phyloP scores from a whole-genome alignment of 2,888 invertebrate genomes.

The Drosophila antonietae region DNA sequence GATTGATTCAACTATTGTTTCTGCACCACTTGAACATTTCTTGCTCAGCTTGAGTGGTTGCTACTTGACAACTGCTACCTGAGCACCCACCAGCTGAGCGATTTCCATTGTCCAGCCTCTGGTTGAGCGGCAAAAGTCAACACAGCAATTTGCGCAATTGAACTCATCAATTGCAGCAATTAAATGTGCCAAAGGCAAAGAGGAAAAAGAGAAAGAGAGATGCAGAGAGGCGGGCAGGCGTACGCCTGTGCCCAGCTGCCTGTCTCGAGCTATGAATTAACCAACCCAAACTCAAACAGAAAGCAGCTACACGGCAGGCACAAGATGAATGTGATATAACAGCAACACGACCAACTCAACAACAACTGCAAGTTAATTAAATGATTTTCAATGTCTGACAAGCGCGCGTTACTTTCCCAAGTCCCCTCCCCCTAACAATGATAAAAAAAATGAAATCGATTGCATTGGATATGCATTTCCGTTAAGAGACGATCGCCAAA shows the following conservation, averaged over 20 bases:
- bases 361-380: conserved; percentile 66
- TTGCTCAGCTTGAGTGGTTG: conserved; percentile 1
- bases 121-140: conserved; percentile 56
- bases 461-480: conserved; percentile 57
- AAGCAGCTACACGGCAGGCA: conserved; percentile 46
- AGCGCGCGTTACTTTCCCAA: conserved; percentile 64
- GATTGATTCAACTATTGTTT: conserved; percentile 7
- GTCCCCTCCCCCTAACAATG: conserved; percentile 38
- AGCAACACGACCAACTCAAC: conserved; percentile 41
- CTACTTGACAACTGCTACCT: conserved; percentile 45
- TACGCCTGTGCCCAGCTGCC: conserved; percentile 18
- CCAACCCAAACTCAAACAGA: conserved; percentile 46
- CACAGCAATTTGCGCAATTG: conserved; percentile 77
- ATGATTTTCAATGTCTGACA: conserved; percentile 74
- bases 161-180: conserved; percentile 80
- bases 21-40: conserved; percentile 20
- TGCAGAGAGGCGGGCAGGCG: background rate
- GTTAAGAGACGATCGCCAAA: conserved; percentile 16
- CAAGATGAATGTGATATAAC: conserved; percentile 63
- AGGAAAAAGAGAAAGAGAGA: background rate
- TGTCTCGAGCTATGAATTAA: conserved; percentile 60
- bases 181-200: conserved; percentile 68
- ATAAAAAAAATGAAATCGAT: conserved; percentile 43
- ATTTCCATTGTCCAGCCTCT: conserved; percentile 30
- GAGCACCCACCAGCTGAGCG: conserved; percentile 50